These are phyloP conservation scores for Salvator merianae DNA, from an alignment of 2,113 vertebrate species.

Conservation along the genomic window DNA sequence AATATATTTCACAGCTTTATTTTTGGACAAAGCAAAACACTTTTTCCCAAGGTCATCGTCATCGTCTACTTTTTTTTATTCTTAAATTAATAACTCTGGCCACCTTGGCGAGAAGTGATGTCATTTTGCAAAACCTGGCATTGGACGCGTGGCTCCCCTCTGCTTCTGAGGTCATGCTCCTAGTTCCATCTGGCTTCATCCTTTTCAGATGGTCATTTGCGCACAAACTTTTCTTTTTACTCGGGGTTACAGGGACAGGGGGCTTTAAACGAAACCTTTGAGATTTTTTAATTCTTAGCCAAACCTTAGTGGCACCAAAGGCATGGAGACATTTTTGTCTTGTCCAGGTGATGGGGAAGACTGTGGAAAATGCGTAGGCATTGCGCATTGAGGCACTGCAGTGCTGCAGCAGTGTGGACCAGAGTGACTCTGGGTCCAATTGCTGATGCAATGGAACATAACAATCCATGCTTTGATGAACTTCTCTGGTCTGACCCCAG, in stretches of 20 bases:
- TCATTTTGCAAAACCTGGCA: conserved; percentile 21
- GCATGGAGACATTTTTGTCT: neutral
- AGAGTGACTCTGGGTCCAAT: neutral
- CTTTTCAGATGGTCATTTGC: neutral
- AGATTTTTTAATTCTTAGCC: neutral
- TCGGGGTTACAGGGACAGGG: too few relatives aligned
- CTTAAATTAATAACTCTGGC: neutral
- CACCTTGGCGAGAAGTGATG: neutral
- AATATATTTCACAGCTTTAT: neutral
- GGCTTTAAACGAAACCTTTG: fast-evolving
- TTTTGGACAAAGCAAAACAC: fast-evolving
- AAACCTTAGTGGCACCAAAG: neutral
- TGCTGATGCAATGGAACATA: neutral
- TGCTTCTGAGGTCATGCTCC: neutral
- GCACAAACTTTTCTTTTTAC: fast-evolving
- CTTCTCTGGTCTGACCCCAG: too few relatives aligned
- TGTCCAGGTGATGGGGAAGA: neutral
- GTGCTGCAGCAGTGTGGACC: neutral
- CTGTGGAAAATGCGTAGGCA: neutral
- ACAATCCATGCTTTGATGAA: too few relatives aligned
- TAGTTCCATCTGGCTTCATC: conserved; percentile 6
- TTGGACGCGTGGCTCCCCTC: neutral
- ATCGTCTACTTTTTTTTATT: too few relatives aligned
- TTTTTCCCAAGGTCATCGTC: neutral
- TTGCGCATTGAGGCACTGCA: neutral